A percentile compares a stretch with the other conserved stretches of the same genome.
Evolutionary conservation across 2,888 invertebrate species (phyloP).

Genomic region (Hirudinaria manillensis): DNA sequence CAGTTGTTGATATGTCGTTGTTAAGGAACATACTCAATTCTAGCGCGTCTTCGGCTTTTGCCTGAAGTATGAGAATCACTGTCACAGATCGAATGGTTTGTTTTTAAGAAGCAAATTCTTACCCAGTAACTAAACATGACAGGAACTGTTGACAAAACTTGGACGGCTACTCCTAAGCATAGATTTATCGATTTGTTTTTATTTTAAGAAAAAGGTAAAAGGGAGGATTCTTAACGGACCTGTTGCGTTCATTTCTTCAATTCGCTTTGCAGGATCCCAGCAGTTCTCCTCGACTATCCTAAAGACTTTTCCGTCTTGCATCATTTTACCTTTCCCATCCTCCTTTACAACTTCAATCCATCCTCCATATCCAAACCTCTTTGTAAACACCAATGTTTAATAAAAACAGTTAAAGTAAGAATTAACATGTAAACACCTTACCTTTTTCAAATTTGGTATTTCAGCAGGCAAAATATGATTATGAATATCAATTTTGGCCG

Average conservation of each 20-base stretch:
- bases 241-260: conserved; percentile 58
- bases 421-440: conserved; percentile 39
- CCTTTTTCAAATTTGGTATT: conserved; percentile 59
- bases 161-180: conserved; percentile 55
- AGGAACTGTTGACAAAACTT: conserved; percentile 60
- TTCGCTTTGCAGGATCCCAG: conserved; percentile 56
- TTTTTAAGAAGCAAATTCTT: conserved; percentile 27
- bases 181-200: neutral
- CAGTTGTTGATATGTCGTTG: conserved; percentile 57
- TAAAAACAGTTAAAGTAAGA: conserved; percentile 6
- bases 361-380: conserved; percentile 59
- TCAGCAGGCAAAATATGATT: conserved; percentile 58
- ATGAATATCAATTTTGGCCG: conserved; percentile 59
- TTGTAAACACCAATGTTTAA: neutral
- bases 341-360: conserved; percentile 56
- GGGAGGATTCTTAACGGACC: conserved; percentile 41
- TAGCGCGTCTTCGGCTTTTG: conserved; percentile 57
- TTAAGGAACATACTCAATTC: conserved; percentile 57
- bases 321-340: conserved; percentile 53
- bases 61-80: conserved; percentile 47
- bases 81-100: neutral
- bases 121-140: conserved; percentile 62
- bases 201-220: neutral
- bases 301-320: conserved; percentile 58
- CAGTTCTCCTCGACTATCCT: conserved; percentile 58